Evolutionary conservation across 2,797 vertebrate species (phyloP).

Genomic region (Enteromius treurensis): DNA sequence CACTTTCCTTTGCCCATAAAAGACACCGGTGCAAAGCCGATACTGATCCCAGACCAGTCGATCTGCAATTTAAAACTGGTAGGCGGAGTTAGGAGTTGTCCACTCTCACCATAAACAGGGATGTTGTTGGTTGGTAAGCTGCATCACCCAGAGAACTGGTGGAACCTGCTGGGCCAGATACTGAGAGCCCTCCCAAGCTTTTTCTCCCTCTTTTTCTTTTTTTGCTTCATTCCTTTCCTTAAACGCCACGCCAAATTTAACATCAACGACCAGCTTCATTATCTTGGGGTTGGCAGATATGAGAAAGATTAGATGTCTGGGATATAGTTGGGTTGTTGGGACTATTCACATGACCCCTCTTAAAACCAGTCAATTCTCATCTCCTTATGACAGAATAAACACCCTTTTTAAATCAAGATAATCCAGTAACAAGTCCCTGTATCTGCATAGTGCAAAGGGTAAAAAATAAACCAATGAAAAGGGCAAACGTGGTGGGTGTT

Average conservation of each 20-base stretch:
- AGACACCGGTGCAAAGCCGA: neutral
- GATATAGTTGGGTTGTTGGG: neutral
- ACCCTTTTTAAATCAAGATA: neutral
- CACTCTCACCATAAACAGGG: slow-evolving; percentile 34
- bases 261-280: neutral
- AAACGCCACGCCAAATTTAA: neutral
- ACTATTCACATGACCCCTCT: neutral
- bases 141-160: slow-evolving; percentile 64
- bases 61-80: neutral
- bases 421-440: neutral
- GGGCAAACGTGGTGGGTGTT: neutral
- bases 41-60: slow-evolving; percentile 38
- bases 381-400: neutral
- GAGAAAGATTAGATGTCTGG: slow-evolving; percentile 2
- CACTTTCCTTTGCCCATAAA: neutral
- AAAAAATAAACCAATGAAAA: neutral
- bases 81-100: slow-evolving; percentile 2
- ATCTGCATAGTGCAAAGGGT: neutral
- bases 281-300: neutral
- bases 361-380: neutral
- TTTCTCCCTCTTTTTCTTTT: neutral
- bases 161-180: slow-evolving; percentile 65
- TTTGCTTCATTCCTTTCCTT: neutral
- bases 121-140: slow-evolving; percentile 44
- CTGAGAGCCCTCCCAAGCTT: slow-evolving; percentile 49